Base-by-base conservation (phyloP, 2,113 vertebrate genomes). In the Atherinomorus stipes region DNA sequence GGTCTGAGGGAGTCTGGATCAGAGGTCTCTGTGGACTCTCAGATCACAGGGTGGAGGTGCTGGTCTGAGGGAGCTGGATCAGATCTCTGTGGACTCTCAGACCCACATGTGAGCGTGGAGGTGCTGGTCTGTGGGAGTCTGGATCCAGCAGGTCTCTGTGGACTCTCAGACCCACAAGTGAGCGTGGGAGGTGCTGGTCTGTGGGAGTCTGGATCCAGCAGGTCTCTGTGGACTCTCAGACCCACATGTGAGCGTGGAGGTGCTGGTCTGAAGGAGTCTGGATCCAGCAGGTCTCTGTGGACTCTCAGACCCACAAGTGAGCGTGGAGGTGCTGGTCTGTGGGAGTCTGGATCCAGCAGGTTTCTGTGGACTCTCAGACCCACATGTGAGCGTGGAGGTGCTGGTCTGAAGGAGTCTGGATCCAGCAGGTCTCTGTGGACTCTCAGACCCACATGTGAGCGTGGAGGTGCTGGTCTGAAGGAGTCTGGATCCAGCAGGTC, bases 241-340 rank as follows among this genome's bases (percentile, higher is more conserved):
- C 31, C 31, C 9, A 8, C 31, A 34, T 34, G 31, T 9, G 31
- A 34, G n/a, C n/a, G n/a, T n/a, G n/a, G n/a, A n/a, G n/a, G n/a
- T n/a, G n/a, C n/a, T n/a, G 1, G 31, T 2, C 63, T 78, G 84
- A 38, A 19, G 76, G 13, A 73, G 52, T 47, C 76, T 73, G 0
- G 57, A 47, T 1, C 2, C 53, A 12, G 66, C n/a, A n/a, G n/a
- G 16, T 71, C 65, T 91, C 49, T 84, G 83, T 4, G 69, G 31
- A 34, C 31, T 34, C 31, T 34, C 31, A 8, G 31, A 34, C 31
- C 31, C 9, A 8, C 31, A 34, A 7, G 31, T 9, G 31, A 34
- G n/a, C n/a, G n/a, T n/a, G n/a, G n/a, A n/a, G n/a, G n/a, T n/a
- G n/a, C n/a, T n/a, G 1, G 31, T 2, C 63, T 78, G 84, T 31